Percentiles rank a stretch among this genome's conserved stretches.
These are phyloP conservation scores for Oasisia sp. DNA, from an alignment of 2,888 invertebrate genomes.

Conservation along the genomic window DNA sequence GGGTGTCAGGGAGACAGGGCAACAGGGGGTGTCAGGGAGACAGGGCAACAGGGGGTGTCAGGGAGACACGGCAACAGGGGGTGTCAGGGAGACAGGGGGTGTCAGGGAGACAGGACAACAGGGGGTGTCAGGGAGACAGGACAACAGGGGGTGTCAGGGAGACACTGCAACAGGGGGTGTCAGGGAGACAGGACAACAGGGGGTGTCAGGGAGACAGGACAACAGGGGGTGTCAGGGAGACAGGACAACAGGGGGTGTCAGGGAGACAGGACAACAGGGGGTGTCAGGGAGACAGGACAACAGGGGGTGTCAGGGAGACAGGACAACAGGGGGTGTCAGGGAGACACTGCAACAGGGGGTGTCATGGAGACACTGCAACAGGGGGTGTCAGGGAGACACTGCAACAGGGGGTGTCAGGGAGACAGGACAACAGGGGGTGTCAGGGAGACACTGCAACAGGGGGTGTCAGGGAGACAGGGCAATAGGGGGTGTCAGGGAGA, in stretches of 20 bases:
- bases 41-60: slow-evolving; percentile 29
- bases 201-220: background rate
- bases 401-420: slow-evolving; percentile 29
- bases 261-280: slow-evolving; percentile 33
- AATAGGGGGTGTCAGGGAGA: slow-evolving; percentile 30
- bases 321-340: slow-evolving; percentile 28
- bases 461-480: background rate
- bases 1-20: background rate
- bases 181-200: slow-evolving; percentile 31
- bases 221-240: slow-evolving; percentile 30
- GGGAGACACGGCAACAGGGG: slow-evolving; percentile 35
- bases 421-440: slow-evolving; percentile 30
- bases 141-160: slow-evolving; percentile 28
- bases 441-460: too few species aligned
- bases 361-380: too few species aligned
- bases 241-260: slow-evolving; percentile 28
- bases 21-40: slow-evolving; percentile 30
- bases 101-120: slow-evolving; percentile 30
- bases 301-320: slow-evolving; percentile 31
- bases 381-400: background rate
- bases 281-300: too few species aligned
- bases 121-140: background rate
- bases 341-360: slow-evolving; percentile 34
- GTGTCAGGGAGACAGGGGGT: slow-evolving; percentile 29
- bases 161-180: slow-evolving; percentile 32